Evolutionary conservation across 2,888 invertebrate species (phyloP), one percentile per base, ranked within the genome.

Genomic region (Palloptera scutellata): DNA sequence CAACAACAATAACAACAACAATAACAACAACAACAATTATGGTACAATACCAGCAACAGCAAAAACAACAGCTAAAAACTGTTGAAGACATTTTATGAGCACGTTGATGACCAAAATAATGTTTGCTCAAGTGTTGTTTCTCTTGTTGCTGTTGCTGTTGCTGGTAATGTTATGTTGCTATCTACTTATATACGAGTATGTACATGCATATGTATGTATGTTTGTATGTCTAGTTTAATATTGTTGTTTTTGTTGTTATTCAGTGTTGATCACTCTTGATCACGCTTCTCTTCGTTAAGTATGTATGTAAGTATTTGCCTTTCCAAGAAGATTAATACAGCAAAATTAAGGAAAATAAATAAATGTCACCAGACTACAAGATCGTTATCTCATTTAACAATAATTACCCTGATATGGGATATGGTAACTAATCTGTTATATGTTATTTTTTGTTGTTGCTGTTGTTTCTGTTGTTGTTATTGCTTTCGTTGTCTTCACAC

Each of bases 391-490:
- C 80, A 83, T 84, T 84, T 84, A 84, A 84, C 84, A 84, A 84
- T 84, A 84, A 84, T 84, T 84, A 84, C 84, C 84, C 83, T 84
- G 84, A 84, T 84, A 84, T 84, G 83, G 84, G 84, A 81, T 82
- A 82, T 81, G 83, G 81, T 79, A 81, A 82, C 82, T 82, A 82
- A 81, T 83, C 82, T 83, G 82, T 82, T 81, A 75, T 75, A 76
- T 74, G n/a, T 45, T 30, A 20, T 15, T 12, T 58, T 52, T 54
- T 40, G 53, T 60, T 61, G 20, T 15, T 30, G 13, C 43, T 20
- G 42, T 43, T 54, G 59, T 66, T 42, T n/a, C n/a, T n/a, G n/a
- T n/a, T 65, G 45, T 54, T 40, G 53, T 60, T 61, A n/a, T 15
- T 30, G 13, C 43, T 20, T 54, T 43, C 60, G 59, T 66, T 42